A percentile compares a stretch with the other conserved stretches of the same genome.
Conservation (phyloP, 1,140 invertebrate species). For the Diprion similis region DNA sequence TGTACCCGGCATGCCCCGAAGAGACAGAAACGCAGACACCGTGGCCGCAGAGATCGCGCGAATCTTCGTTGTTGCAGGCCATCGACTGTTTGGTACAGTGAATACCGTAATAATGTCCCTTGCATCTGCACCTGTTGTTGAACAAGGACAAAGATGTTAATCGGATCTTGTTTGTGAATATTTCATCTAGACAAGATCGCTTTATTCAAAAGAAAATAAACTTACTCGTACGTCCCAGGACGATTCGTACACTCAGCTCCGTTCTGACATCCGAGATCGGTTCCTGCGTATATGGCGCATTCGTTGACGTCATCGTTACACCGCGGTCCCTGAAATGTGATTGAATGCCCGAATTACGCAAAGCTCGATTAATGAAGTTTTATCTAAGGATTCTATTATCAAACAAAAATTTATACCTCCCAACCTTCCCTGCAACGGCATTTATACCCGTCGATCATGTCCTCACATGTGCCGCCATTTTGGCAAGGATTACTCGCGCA, state of each 20-base stretch:
- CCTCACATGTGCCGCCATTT: slow-evolving; percentile 84
- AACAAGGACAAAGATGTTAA: slow-evolving; percentile 16
- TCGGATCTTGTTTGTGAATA: background rate
- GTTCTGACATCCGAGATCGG: slow-evolving; percentile 94
- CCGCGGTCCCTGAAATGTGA: slow-evolving; percentile 64
- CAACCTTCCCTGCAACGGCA: slow-evolving; percentile 80
- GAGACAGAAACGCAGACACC: slow-evolving; percentile 78
- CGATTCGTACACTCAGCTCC: slow-evolving; percentile 86
- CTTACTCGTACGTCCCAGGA: slow-evolving; percentile 77
- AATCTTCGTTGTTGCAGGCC: slow-evolving; percentile 75
- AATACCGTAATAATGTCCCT: slow-evolving; percentile 78
- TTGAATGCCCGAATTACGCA: too few species aligned
- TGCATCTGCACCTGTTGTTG: slow-evolving; percentile 74
- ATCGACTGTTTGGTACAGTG: slow-evolving; percentile 78
- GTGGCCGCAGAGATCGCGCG: slow-evolving; percentile 83
- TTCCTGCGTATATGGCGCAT: slow-evolving; percentile 79
- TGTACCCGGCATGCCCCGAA: slow-evolving; percentile 68
- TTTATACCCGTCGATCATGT: slow-evolving; percentile 74
- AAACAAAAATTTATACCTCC: slow-evolving; percentile 68
- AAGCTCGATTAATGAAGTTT: too few species aligned
- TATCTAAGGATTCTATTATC: too few species aligned
- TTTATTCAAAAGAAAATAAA: slow-evolving; percentile 9
- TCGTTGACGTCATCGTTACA: slow-evolving; percentile 89
- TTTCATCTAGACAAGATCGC: slow-evolving; percentile 13
- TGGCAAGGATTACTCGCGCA: slow-evolving; percentile 80